These are phyloP conservation scores for Borostomias antarcticus DNA, from an alignment of 2,797 vertebrate genomes.

Conservation along the genomic window DNA sequence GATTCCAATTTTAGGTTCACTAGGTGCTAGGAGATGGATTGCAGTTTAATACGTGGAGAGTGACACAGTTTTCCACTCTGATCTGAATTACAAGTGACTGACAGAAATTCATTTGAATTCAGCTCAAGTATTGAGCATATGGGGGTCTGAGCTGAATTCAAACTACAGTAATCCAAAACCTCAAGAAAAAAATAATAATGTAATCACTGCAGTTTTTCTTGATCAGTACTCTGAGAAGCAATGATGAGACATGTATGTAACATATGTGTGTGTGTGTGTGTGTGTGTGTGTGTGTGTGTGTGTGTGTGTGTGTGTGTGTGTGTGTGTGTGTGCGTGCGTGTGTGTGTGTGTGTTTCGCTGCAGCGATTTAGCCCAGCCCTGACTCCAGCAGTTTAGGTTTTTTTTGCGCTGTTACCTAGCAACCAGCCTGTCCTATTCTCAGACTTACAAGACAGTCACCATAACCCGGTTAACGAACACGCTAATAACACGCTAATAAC, in stretches of 20 bases:
- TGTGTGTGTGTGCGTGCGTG: background rate
- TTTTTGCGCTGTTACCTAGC: slow-evolving; percentile 79
- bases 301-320: background rate
- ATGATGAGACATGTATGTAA: slow-evolving; percentile 4
- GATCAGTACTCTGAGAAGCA: background rate
- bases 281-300: slow-evolving; percentile 7
- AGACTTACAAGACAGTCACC: slow-evolving; percentile 60
- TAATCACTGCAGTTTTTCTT: background rate
- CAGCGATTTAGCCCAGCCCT: slow-evolving; percentile 53
- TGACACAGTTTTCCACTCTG: no score
- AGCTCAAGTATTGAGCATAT: no score
- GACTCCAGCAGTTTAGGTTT: slow-evolving; percentile 68
- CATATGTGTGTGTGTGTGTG: slow-evolving; percentile 12
- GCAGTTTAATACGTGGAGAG: no score
- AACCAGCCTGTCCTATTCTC: slow-evolving; percentile 76
- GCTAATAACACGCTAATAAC: no score
- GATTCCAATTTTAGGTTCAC: no score
- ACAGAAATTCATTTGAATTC: no score
- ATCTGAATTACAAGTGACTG: no score
- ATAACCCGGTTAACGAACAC: slow-evolving; percentile 48
- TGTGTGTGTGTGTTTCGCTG: background rate
- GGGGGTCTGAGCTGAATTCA: no score
- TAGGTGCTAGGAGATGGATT: no score
- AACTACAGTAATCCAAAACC: no score
- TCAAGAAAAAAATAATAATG: no score